Evolutionary conservation across 2,888 invertebrate species (phyloP).

Genomic region (Nebria brevicollis): DNA sequence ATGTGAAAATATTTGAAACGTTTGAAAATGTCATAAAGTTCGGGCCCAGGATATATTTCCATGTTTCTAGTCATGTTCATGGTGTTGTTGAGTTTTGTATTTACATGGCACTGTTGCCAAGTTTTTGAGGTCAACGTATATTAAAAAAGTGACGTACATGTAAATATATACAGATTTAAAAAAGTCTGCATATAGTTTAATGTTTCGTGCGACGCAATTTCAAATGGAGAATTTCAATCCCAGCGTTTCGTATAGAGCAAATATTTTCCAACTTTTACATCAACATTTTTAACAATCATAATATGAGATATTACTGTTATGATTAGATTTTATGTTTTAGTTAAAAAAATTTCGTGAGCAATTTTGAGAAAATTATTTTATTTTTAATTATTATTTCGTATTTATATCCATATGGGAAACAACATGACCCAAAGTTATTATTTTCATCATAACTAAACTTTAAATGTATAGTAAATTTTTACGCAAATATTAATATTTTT

Average conservation of each 20-base stretch:
- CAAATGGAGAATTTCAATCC: not conserved
- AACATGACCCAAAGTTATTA: no score
- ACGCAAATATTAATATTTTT: no score
- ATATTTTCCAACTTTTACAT: not conserved
- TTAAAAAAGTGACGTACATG: slow-evolving; percentile 45
- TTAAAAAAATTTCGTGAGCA: no score
- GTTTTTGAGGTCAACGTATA: slow-evolving; percentile 46
- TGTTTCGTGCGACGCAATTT: not conserved
- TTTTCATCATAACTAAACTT: no score
- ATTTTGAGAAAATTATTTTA: no score
- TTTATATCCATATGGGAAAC: no score
- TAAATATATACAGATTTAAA: slow-evolving; percentile 42
- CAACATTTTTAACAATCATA: not conserved
- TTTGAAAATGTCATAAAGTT: slow-evolving; percentile 40
- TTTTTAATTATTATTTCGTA: no score
- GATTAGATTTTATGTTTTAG: no score
- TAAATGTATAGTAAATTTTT: no score
- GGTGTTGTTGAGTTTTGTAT: slow-evolving; percentile 35
- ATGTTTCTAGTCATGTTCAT: slow-evolving; percentile 17
- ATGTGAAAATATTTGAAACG: slow-evolving; percentile 33
- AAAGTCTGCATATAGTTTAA: not conserved
- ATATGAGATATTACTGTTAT: not conserved
- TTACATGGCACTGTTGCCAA: slow-evolving; percentile 30
- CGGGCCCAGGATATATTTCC: slow-evolving; percentile 34
- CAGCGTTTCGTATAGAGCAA: not conserved